Percentiles rank a stretch among this genome's conserved stretches.
Conservation (phyloP, 2,888 invertebrate genomes). For the Xylocampa areola region DNA sequence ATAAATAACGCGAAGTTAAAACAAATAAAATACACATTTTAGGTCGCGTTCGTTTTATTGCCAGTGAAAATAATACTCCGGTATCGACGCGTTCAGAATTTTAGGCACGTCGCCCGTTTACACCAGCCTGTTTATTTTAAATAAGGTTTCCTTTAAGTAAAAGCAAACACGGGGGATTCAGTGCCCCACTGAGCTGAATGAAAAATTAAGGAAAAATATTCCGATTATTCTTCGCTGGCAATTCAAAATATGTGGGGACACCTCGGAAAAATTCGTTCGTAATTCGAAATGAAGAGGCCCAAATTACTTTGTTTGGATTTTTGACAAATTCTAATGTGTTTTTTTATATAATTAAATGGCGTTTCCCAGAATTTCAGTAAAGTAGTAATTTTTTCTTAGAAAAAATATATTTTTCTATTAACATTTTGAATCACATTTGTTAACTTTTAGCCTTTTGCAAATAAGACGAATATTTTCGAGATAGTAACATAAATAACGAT, state of each 20-base stretch:
- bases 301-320: conserved; percentile 32
- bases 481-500: too few species aligned
- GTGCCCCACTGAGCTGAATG: conserved; percentile 77
- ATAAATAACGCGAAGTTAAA: conserved; percentile 48
- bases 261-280: conserved; percentile 38
- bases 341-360: neutral
- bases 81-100: conserved; percentile 78
- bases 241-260: conserved; percentile 61
- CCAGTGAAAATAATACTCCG: conserved; percentile 78
- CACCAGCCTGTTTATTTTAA: conserved; percentile 87
- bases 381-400: too few species aligned
- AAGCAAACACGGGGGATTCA: conserved; percentile 80
- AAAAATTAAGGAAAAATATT: conserved; percentile 84
- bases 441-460: too few species aligned
- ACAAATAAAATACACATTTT: conserved; percentile 50
- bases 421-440: too few species aligned
- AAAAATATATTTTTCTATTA: too few species aligned
- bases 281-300: conserved; percentile 44
- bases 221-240: conserved; percentile 67
- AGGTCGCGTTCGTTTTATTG: conserved; percentile 72
- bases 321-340: conserved; percentile 30
- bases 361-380: too few species aligned
- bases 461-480: too few species aligned
- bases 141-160: conserved; percentile 86
- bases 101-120: conserved; percentile 84